Base-by-base conservation (phyloP, 2,797 vertebrate species). In the Euphonia xanthogaster region DNA sequence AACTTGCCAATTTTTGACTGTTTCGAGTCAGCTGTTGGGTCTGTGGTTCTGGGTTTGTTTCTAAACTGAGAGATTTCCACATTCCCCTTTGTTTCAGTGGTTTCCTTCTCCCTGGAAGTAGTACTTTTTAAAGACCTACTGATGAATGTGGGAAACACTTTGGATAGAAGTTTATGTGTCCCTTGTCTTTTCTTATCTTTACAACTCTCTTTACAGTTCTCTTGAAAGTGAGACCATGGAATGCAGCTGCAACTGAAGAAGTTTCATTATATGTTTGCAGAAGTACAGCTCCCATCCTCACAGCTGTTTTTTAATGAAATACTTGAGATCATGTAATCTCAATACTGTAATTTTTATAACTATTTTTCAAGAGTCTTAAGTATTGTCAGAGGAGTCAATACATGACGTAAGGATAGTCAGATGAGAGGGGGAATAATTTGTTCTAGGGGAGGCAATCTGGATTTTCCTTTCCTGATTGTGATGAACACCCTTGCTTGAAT, bases 331-430 rank as follows among this genome's bases (percentile, higher is more conserved):
- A 47, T 77, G 14, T 80, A 50, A 83, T 87, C 44, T 31, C 16
- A 76, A 57, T 85, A 30, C 83, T 85, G 37, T 70, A 28, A 40
- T 75, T 82, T 75, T 90, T 79, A 18, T 74, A 91, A 47, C 82
- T 83, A 10, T 45, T 76, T 90, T 95, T n/a, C 48, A 88, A 45
- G 23, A 76, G 68, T 40, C 27, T 55, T 55, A 2, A 58, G 16
- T 35, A 8, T 51, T 80, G 72, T 40, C 23, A 72, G 42, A 50
- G 14, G 12, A 45, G 24, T 80, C 61, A 54, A 27, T 27, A 48
- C 1, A 1, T 53, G 39, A 30, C 0, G 0, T 74, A 54, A 91
- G 10, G n/a, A 24, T 58, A 55, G 14, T 40, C 53, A 71, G 47
- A 50, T 74, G 53, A 80, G 51, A 76, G 48, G 25, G 22, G 2